Evolutionary conservation across 2,113 vertebrate genomes (phyloP), one percentile per base, ranked within the genome.

Genomic region (Neogobius melanostomus): DNA sequence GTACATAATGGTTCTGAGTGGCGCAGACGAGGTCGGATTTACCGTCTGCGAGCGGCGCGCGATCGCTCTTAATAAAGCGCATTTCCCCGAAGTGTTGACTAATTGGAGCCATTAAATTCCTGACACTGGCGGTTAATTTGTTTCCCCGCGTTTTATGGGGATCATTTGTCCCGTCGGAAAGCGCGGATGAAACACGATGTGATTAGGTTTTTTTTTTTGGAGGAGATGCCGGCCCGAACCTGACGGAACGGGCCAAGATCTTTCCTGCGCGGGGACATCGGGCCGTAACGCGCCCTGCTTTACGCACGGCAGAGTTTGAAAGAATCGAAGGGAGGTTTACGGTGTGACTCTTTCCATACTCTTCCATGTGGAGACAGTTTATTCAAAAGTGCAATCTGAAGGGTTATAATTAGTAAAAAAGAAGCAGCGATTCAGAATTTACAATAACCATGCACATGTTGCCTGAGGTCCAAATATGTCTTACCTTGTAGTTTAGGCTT

Each of bases 31-130:
- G 61, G 69, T 66, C n/a, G 47, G 80, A 76, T 62, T 64, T 69
- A 68, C 68, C 48, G 74, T 86, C 77, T 82, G 73, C 72, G 80
- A 77, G 79, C 62, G 71, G 74, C 79, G 68, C 14, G 9, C 45
- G 15, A 77, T 79, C 69, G 43, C 77, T 90, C 84, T 87, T 76
- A 83, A 89, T 91, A 87, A 92, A 81, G 64, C 71, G 43, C 78
- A 64, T 80, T 36, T 81, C 78, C 69, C 83, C 79, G 82, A 88
- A 86, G 91, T 90, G 87, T 85, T 90, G 91, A 91, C 91, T 90
- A 91, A 93, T 91, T 88, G 88, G 83, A 85, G 79, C 76, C 81
- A 92, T 92, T 93, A 90, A 83, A 87, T 76, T 84, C 75, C 80
- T 85, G 90, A 89, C 88, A 88, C 81, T 56, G 42, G 81, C 80